Conservation (phyloP, 2,797 vertebrate species). For the Sebastes wilsoni region DNA sequence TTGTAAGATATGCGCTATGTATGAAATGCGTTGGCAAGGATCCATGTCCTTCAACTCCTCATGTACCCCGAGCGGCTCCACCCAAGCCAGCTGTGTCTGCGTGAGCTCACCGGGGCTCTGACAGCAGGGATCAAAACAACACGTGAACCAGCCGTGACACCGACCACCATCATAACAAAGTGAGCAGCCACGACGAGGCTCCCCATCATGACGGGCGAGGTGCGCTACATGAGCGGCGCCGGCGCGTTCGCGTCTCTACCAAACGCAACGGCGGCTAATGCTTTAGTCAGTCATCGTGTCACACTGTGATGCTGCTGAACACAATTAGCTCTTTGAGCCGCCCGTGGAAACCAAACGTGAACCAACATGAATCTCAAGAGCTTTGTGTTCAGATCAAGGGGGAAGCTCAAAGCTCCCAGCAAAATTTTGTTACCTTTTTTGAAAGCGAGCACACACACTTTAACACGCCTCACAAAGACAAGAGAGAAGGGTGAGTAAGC, state of each 20-base stretch:
- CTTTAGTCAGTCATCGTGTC: constrained; percentile 72
- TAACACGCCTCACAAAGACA: constrained; percentile 30
- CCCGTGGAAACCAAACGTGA: constrained; percentile 61
- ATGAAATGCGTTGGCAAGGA: constrained; percentile 82
- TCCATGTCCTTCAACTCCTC: constrained; percentile 84
- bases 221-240: constrained; percentile 21
- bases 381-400: constrained; percentile 71
- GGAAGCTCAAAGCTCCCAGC: constrained; percentile 45
- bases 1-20: constrained; percentile 80
- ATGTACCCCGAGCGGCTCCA: constrained; percentile 69
- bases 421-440: constrained; percentile 56
- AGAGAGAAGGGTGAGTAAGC: constrained; percentile 32
- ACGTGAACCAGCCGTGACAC: constrained; percentile 72
- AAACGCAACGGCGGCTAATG: constrained; percentile 63
- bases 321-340: constrained; percentile 70
- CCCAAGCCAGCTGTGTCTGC: constrained; percentile 76
- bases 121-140: constrained; percentile 82
- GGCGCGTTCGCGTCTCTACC: constrained; percentile 42
- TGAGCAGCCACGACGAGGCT: constrained; percentile 51
- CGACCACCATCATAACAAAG: constrained; percentile 68
- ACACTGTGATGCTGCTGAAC: constrained; percentile 59
- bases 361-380: constrained; percentile 64
- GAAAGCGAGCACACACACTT: constrained; percentile 34
- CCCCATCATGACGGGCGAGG: constrained; percentile 58
- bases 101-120: constrained; percentile 76